Conservation (phyloP, 2,113 vertebrate species). For the Benitochromis conjunctus region DNA sequence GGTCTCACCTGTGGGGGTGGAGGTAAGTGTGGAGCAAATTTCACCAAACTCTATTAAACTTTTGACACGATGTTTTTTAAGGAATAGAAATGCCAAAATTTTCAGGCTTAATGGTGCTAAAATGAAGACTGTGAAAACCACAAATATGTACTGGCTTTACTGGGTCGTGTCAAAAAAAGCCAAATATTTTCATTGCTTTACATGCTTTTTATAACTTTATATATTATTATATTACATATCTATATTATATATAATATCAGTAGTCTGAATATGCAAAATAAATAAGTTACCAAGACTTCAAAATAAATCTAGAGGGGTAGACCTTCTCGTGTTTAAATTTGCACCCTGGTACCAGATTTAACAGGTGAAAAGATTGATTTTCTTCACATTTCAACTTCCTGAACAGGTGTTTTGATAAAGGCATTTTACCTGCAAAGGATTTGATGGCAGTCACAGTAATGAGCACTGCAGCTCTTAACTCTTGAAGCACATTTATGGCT, state of each 20-base stretch:
- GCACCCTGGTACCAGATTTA: background rate
- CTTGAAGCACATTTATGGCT: background rate
- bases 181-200: background rate
- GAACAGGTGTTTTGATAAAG: background rate
- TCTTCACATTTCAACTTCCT: background rate
- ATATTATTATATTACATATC: background rate
- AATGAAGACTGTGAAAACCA: background rate
- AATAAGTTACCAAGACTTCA: background rate
- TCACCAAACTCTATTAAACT: background rate
- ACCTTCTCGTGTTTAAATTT: background rate
- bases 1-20: background rate
- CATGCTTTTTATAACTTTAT: background rate
- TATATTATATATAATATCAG: background rate
- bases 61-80: background rate
- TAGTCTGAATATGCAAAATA: background rate
- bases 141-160: background rate
- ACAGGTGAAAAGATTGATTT: background rate
- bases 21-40: background rate
- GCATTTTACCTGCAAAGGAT: background rate
- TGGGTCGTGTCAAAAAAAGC: background rate
- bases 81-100: background rate
- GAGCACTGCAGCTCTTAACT: background rate
- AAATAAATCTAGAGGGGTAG: background rate
- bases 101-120: background rate
- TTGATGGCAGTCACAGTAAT: background rate